Percentiles rank a stretch among this genome's conserved stretches.
phyloP scores from a whole-genome alignment of 2,888 invertebrate species.

The Acanthosepion lycidas region DNA sequence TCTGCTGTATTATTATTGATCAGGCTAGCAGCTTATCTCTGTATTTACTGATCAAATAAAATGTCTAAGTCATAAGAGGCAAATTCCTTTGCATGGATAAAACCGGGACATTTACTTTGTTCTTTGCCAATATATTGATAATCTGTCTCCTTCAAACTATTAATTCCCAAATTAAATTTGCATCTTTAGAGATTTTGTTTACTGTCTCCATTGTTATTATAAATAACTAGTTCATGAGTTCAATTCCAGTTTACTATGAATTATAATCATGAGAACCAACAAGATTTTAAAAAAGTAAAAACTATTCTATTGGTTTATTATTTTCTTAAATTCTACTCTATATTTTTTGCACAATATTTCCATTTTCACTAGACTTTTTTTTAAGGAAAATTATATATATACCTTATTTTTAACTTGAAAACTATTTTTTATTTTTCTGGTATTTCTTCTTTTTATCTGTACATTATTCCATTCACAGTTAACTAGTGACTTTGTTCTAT shows the following conservation, averaged over 20 bases:
- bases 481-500: background rate
- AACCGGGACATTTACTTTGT: background rate
- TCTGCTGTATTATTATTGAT: background rate
- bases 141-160: background rate
- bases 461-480: too few relatives aligned
- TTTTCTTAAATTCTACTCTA: too few relatives aligned
- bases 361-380: too few relatives aligned
- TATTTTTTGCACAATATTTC: too few relatives aligned
- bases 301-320: too few relatives aligned
- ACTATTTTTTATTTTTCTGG: background rate
- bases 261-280: background rate
- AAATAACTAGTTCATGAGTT: background rate
- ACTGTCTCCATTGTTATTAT: background rate
- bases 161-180: background rate
- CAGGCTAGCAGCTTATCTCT: background rate
- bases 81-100: background rate
- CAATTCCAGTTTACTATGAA: background rate
- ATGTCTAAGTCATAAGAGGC: background rate
- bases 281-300: background rate
- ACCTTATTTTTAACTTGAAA: background rate
- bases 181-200: background rate
- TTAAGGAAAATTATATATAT: too few relatives aligned
- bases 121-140: background rate
- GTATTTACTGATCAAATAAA: constrained; percentile 14
- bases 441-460: background rate